A percentile compares a stretch with the other conserved stretches of the same genome.
phyloP scores from a whole-genome alignment of 2,888 invertebrate species.

The Eilema griseolum region DNA sequence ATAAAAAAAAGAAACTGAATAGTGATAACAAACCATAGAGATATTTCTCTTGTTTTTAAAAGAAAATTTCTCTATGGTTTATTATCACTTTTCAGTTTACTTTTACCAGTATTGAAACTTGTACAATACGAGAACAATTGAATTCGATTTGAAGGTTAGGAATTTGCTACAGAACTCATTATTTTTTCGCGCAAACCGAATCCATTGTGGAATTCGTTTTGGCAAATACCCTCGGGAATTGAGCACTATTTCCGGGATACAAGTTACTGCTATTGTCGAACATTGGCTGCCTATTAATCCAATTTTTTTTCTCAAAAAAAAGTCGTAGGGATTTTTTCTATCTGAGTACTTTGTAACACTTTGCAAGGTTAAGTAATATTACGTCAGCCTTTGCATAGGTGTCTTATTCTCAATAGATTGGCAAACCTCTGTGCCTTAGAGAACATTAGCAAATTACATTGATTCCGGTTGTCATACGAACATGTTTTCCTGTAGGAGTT shows the following conservation, averaged over 20 bases:
- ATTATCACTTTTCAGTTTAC: neutral
- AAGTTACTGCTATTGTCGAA: conserved; percentile 6
- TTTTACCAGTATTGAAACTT: neutral
- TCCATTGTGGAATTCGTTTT: conserved; percentile 6
- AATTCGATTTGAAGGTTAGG: neutral
- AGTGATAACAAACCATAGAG: no score
- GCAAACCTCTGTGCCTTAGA: no score
- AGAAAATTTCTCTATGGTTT: no score
- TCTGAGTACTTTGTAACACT: no score
- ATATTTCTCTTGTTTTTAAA: no score
- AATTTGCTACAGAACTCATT: conserved; percentile 14
- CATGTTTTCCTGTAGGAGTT: no score
- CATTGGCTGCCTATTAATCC: neutral
- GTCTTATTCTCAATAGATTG: neutral
- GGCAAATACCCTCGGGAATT: conserved; percentile 6
- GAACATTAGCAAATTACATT: no score
- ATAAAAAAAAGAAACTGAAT: no score
- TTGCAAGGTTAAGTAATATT: no score
- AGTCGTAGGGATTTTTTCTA: neutral
- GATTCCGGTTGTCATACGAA: no score
- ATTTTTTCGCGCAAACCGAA: conserved; percentile 12
- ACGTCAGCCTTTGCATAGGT: neutral
- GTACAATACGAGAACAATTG: conserved; percentile 5
- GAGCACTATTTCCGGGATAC: conserved; percentile 9
- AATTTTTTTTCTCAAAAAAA: neutral